Conservation (phyloP, 2,888 invertebrate species). For the Hypercompe scribonia region DNA sequence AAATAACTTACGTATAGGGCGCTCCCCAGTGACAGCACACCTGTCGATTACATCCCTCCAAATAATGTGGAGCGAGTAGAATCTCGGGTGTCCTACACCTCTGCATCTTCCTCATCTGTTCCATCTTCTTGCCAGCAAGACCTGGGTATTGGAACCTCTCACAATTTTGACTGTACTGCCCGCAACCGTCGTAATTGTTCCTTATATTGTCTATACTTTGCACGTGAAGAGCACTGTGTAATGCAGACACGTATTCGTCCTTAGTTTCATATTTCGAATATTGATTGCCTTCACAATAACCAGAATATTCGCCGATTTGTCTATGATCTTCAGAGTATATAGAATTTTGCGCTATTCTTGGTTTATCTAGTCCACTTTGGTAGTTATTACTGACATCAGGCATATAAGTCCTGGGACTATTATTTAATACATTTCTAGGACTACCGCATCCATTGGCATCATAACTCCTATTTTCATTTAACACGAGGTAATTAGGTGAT, state of each 20-base stretch:
- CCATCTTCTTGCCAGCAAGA: slow-evolving; percentile 81
- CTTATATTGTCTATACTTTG: slow-evolving; percentile 73
- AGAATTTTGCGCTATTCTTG: slow-evolving; percentile 62
- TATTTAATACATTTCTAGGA: slow-evolving; percentile 74
- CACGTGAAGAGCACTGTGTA: slow-evolving; percentile 70
- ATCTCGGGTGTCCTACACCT: slow-evolving; percentile 92
- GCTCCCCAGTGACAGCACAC: slow-evolving; percentile 83
- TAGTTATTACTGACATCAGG: slow-evolving; percentile 69
- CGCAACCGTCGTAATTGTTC: slow-evolving; percentile 65
- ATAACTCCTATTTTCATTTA: slow-evolving; percentile 65
- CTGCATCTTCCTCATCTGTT: slow-evolving; percentile 72
- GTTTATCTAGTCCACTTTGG: slow-evolving; percentile 59
- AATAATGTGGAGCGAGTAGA: slow-evolving; percentile 91
- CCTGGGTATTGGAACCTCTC: slow-evolving; percentile 82
- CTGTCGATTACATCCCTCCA: slow-evolving; percentile 81
- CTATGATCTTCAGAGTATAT: slow-evolving; percentile 72
- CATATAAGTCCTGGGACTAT: slow-evolving; percentile 75
- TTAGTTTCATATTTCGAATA: slow-evolving; percentile 72
- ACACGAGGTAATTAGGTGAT: slow-evolving; percentile 70
- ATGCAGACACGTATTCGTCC: slow-evolving; percentile 69
- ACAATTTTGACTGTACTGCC: slow-evolving; percentile 71
- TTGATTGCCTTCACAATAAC: slow-evolving; percentile 69
- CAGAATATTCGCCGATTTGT: slow-evolving; percentile 67
- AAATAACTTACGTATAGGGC: slow-evolving; percentile 67
- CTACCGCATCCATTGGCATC: slow-evolving; percentile 71